These are phyloP conservation scores for Zaprionus davidi DNA, from an alignment of 1,140 invertebrate genomes.

Conservation along the genomic window DNA sequence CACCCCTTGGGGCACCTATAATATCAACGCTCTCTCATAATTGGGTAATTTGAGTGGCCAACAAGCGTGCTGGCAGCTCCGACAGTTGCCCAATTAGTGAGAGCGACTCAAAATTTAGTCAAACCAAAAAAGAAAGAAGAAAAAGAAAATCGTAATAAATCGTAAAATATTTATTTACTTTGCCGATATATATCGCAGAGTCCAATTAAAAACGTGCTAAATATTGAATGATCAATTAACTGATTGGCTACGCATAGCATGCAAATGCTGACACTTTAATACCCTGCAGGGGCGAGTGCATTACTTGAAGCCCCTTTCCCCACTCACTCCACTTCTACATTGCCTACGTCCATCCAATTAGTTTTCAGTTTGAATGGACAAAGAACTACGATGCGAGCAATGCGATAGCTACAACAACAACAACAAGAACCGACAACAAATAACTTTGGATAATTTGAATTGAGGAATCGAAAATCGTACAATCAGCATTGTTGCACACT, in stretches of 20 bases:
- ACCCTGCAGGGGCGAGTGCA: neutral
- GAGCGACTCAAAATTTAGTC: neutral
- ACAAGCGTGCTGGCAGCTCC: constrained; percentile 47
- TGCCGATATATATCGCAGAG: neutral
- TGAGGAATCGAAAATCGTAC: constrained; percentile 53
- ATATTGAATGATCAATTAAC: constrained; percentile 35
- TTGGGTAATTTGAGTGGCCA: constrained; percentile 75
- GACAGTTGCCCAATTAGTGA: constrained; percentile 60
- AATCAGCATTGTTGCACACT: constrained; percentile 51
- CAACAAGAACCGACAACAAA: constrained; percentile 15
- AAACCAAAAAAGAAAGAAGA: neutral
- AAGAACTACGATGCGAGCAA: constrained; percentile 34
- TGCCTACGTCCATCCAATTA: constrained; percentile 38
- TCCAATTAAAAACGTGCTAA: constrained; percentile 3
- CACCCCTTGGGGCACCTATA: constrained; percentile 36
- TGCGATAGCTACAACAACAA: constrained; percentile 40
- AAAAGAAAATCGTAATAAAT: neutral
- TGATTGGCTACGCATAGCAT: constrained; percentile 11
- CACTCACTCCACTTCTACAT: neutral
- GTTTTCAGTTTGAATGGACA: constrained; percentile 41
- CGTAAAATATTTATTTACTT: neutral
- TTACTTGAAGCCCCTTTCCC: neutral
- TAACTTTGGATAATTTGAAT: constrained; percentile 58
- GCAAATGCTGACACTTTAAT: constrained; percentile 30
- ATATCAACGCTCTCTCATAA: constrained; percentile 58